These are phyloP conservation scores for Euphydryas editha DNA, from an alignment of 2,888 invertebrate species.

Conservation along the genomic window DNA sequence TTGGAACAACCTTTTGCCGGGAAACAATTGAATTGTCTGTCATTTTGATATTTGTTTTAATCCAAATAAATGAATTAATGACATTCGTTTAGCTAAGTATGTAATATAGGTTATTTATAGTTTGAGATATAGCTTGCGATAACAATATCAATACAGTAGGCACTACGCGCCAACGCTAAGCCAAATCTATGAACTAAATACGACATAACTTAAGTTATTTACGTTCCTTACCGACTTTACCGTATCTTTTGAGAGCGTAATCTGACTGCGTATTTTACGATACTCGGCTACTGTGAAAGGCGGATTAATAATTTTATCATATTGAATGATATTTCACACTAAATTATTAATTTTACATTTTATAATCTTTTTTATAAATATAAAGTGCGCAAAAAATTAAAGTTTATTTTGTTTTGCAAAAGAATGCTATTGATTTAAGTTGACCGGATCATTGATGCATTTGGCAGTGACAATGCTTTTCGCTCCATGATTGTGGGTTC, in stretches of 20 bases:
- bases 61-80: no score
- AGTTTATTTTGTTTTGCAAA: no score
- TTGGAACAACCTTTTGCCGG: no score
- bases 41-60: no score
- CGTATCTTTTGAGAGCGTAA: slow-evolving; percentile 24
- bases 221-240: slow-evolving; percentile 10
- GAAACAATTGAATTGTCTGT: no score
- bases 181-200: slow-evolving; percentile 22
- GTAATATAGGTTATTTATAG: neutral
- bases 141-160: slow-evolving; percentile 21
- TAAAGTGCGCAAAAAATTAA: no score
- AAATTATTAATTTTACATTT: neutral
- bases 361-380: neutral
- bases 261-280: slow-evolving; percentile 26
- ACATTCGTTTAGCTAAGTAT: no score
- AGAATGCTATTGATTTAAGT: no score
- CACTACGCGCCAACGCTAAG: slow-evolving; percentile 16
- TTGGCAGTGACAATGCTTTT: no score
- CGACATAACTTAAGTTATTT: slow-evolving; percentile 28
- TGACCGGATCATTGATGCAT: no score
- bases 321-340: neutral
- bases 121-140: slow-evolving; percentile 6
- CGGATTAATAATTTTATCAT: neutral
- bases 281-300: slow-evolving; percentile 1
- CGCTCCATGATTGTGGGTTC: no score